Conservation (phyloP, 23 tunicate genomes). For the Ascidia mentula region DNA sequence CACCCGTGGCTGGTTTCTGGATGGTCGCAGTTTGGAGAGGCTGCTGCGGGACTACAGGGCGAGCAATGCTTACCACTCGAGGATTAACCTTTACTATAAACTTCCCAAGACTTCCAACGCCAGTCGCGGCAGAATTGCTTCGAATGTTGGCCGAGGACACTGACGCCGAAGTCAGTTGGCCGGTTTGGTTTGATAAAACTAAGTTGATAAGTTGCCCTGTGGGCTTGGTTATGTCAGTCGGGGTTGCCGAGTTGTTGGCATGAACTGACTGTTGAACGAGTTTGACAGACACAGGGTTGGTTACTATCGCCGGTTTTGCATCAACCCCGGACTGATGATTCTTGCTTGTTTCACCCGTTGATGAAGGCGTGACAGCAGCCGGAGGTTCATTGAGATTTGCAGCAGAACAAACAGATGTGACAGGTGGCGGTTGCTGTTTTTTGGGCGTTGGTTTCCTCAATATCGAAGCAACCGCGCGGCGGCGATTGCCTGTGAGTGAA, state of each 20-base stretch:
- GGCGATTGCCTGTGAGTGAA: constrained; percentile 27
- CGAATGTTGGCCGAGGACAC: neutral
- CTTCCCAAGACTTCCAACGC: neutral
- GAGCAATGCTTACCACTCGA: neutral
- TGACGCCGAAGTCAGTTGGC: neutral
- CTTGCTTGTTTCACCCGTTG: neutral
- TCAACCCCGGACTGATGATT: too few relatives aligned
- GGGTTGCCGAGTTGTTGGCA: neutral
- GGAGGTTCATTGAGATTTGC: neutral
- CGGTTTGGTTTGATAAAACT: neutral
- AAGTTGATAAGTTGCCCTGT: constrained; percentile 49
- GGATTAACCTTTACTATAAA: neutral
- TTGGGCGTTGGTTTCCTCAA: neutral
- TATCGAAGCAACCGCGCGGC: constrained; percentile 1
- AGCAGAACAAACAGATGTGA: neutral
- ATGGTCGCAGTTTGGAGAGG: neutral
- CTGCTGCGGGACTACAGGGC: neutral
- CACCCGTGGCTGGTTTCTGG: neutral
- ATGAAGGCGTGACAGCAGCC: neutral
- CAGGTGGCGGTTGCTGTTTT: neutral
- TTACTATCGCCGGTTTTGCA: neutral
- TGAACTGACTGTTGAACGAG: neutral
- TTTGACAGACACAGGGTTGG: neutral
- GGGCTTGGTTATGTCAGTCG: constrained; percentile 12
- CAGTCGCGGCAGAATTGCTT: neutral